Percentiles rank a stretch among this genome's conserved stretches.
These are phyloP conservation scores for Spongia lamella DNA, from an alignment of 37 sponge, comb jelly and placozoan genomes.

Conservation along the genomic window DNA sequence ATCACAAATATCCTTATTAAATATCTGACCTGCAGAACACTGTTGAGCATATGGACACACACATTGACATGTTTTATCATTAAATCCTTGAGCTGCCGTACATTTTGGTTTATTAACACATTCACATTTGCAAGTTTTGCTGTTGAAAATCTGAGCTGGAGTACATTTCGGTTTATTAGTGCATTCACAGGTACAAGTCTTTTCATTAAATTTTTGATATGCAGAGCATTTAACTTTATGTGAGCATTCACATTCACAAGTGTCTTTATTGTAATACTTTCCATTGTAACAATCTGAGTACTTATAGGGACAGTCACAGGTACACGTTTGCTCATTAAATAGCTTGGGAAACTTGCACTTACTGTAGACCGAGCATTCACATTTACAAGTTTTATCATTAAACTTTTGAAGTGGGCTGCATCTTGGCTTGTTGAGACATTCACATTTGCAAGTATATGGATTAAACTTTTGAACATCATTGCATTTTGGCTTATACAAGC, in stretches of 20 bases:
- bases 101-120: slow-evolving; percentile 6
- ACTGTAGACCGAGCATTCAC: slow-evolving; percentile 16
- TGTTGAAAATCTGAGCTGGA: not conserved
- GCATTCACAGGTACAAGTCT: not conserved
- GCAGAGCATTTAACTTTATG: no score
- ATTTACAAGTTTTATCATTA: not conserved
- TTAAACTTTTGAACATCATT: not conserved
- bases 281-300: not conserved
- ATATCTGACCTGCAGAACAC: slow-evolving; percentile 8
- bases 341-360: not conserved
- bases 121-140: slow-evolving; percentile 26
- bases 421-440: not conserved
- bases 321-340: slow-evolving; percentile 18
- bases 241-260: not conserved
- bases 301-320: slow-evolving; percentile 29
- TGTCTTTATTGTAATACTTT: slow-evolving; percentile 11
- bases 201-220: not conserved
- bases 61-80: slow-evolving; percentile 24
- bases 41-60: slow-evolving; percentile 30
- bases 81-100: not conserved
- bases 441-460: not conserved
- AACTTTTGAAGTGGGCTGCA: not conserved
- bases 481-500: slow-evolving; percentile 12
- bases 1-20: slow-evolving; percentile 40
- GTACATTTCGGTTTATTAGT: not conserved